Base-by-base conservation (phyloP, 2,113 vertebrate species). In the Burhinus bistriatus region DNA sequence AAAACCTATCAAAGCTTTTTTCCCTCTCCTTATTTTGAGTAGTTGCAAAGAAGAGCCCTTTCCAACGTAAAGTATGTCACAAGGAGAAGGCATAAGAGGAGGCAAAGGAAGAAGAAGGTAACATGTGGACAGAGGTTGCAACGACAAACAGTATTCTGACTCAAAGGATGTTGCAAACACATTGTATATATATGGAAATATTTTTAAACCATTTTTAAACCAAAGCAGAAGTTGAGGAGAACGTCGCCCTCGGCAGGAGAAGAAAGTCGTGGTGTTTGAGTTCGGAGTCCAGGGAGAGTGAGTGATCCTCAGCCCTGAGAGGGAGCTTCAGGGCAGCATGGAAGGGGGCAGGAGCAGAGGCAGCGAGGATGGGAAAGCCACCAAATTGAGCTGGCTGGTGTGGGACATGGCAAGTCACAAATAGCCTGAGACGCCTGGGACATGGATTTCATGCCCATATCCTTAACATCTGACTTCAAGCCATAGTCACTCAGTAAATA, bases 81-180 rank as follows among this genome's bases (percentile, higher is more conserved):
- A 9, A 23, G 42, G 73, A 55, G 55, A 82, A 87, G 85, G 40
- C 6, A 0, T 5, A 34, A 61, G 69, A 68, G 51, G 57, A 71
- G 42, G 57, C 14, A 87, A 84, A 70, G 71, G 47, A 70, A 65
- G 45, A 44, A 42, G 68, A 89, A 90, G 40, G 54, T 52, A 80
- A 83, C 30, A 9, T 21, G 54, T 75, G 57, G 69, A 75, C 42
- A 81, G 47, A 34, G 12, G 52, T 11, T 79, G 78, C 57, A 89
- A 89, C 23, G 87, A 81, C 32, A 87, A 92, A 89, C 42, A 83
- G 52, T 32, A 62, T 82, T 89, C 65, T 93, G 84, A 91, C 40
- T 87, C 61, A 82, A 84, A 82, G 40, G 81, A 72, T 61, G 52
- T 61, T 89, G 81, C 34, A 85, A 87, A 79, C 52, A 79, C 30